phyloP scores from a whole-genome alignment of 2,888 invertebrate genomes.

The Drosophila limbata region DNA sequence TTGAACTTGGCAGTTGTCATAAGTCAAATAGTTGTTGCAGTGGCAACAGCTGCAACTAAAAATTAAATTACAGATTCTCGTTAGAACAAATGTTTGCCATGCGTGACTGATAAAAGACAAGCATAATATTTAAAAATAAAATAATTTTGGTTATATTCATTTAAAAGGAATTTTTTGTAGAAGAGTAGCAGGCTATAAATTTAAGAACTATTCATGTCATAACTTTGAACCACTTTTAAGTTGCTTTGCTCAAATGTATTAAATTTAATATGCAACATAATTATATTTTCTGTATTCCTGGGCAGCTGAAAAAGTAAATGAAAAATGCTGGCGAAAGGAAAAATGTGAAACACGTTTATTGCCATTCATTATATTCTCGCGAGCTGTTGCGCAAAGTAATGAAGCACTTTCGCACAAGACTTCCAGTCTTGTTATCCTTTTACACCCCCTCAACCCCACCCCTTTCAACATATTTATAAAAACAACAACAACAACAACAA shows the following conservation, averaged over 20 bases:
- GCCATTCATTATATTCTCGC: constrained; percentile 81
- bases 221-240: background rate
- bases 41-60: constrained; percentile 23
- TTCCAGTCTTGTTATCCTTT: constrained; percentile 51
- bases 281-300: constrained; percentile 23
- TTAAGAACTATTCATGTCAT: constrained; percentile 6
- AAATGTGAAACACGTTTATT: constrained; percentile 82
- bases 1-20: constrained; percentile 30
- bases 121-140: constrained; percentile 4
- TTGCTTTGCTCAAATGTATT: constrained; percentile 19
- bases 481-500: constrained; percentile 9
- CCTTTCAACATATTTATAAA: constrained; percentile 48
- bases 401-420: constrained; percentile 66
- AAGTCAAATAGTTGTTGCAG: constrained; percentile 34
- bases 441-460: constrained; percentile 8
- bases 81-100: constrained; percentile 10
- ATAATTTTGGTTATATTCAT: constrained; percentile 19
- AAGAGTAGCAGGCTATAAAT: background rate
- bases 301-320: constrained; percentile 39
- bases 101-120: constrained; percentile 3
- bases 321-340: constrained; percentile 62
- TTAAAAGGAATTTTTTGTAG: background rate
- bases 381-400: constrained; percentile 82
- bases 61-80: constrained; percentile 5
- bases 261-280: constrained; percentile 51